Percentiles rank a stretch among this genome's conserved stretches.
phyloP scores from a whole-genome alignment of 2,797 vertebrate genomes.

The Phalanger gymnotis region DNA sequence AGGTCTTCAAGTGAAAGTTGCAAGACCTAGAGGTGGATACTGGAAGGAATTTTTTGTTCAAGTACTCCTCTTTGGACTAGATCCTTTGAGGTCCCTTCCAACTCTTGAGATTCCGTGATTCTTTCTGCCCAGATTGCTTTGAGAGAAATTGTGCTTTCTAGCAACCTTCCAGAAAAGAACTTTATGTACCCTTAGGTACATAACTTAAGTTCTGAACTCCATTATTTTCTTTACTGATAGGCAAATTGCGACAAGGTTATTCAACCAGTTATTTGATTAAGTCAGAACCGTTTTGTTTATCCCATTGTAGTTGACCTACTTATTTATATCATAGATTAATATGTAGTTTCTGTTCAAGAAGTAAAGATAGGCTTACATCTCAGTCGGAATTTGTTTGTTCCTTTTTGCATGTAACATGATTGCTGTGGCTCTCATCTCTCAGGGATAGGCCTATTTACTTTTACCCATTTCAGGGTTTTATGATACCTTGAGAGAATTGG shows the following conservation, averaged over 20 bases:
- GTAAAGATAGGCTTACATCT: neutral
- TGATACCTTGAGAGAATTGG: neutral
- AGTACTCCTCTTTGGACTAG: neutral
- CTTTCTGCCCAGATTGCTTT: neutral
- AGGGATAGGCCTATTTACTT: neutral
- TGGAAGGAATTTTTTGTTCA: neutral
- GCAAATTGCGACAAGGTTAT: neutral
- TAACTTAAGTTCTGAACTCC: neutral
- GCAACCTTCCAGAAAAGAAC: neutral
- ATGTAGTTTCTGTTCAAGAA: too few relatives aligned
- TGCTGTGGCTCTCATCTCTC: neutral
- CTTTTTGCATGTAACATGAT: neutral
- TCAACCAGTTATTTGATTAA: neutral
- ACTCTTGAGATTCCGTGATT: neutral
- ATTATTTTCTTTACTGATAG: neutral
- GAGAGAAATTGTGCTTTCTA: neutral
- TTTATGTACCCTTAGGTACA: neutral
- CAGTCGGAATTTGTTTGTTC: neutral
- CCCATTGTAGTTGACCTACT: neutral
- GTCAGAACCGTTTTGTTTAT: neutral
- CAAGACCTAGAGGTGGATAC: neutral
- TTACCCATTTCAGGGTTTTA: neutral
- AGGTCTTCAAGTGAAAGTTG: neutral
- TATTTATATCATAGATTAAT: neutral
- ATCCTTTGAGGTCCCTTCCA: neutral